Evolutionary conservation across 2,113 vertebrate genomes (phyloP).

Genomic region (Ciconia boyciana): DNA sequence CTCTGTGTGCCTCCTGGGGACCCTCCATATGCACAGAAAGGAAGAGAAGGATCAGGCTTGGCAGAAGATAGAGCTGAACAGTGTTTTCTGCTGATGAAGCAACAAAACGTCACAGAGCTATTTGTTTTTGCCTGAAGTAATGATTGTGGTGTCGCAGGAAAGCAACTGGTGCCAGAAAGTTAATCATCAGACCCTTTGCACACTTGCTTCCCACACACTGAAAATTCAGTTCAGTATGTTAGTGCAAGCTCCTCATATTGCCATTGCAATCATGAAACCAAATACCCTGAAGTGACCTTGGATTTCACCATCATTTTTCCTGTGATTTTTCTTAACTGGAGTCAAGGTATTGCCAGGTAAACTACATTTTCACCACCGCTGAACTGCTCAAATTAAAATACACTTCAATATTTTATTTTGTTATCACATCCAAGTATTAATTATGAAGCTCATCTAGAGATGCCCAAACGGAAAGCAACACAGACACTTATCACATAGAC

Average conservation of each 20-base stretch:
- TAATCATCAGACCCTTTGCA: constrained; percentile 29
- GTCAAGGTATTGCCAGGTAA: not conserved
- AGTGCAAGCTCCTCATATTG: not conserved
- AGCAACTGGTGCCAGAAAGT: constrained; percentile 22
- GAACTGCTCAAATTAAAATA: not conserved
- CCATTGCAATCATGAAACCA: not conserved
- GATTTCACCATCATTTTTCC: not conserved
- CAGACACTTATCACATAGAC: not conserved
- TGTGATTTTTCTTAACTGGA: not conserved
- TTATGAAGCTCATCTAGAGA: not conserved
- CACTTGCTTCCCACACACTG: constrained; percentile 29
- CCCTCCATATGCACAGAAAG: not conserved
- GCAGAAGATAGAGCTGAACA: not conserved
- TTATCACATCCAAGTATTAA: not conserved
- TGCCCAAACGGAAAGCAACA: not conserved
- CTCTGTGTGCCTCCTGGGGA: not conserved
- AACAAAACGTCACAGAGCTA: not conserved
- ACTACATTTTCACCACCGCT: not conserved
- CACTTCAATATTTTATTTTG: not conserved
- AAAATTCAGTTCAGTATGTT: not conserved
- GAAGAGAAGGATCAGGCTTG: constrained; percentile 6
- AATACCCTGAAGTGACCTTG: not conserved
- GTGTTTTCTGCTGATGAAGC: constrained; percentile 36
- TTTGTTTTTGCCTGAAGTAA: constrained; percentile 47
- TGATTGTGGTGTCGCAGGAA: not conserved